Evolutionary conservation across 2,113 vertebrate species (phyloP).

Genomic region (Lamprotornis superbus): DNA sequence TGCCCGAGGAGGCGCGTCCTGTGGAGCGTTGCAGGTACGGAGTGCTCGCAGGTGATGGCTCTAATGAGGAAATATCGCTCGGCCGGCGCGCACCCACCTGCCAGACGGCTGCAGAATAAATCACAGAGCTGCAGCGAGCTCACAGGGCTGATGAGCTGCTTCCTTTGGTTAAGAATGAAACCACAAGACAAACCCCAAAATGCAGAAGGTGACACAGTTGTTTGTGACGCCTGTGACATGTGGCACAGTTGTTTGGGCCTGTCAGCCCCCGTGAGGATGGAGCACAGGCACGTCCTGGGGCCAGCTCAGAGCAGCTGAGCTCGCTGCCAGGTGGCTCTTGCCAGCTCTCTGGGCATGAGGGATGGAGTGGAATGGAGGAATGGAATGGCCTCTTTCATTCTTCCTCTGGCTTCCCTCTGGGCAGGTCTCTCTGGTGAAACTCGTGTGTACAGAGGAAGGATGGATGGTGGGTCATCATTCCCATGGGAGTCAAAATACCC

Average conservation of each 20-base stretch:
- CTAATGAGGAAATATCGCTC: slow-evolving; percentile 59
- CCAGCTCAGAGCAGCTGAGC: neutral
- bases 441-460: fast-evolving
- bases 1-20: neutral
- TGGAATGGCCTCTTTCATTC: neutral
- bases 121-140: neutral
- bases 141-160: neutral
- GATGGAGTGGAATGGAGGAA: neutral
- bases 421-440: neutral
- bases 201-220: neutral
- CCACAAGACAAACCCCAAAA: neutral
- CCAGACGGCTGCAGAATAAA: neutral
- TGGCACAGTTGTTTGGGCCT: neutral
- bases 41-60: neutral
- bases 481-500: neutral
- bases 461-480: fast-evolving
- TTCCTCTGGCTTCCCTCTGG: neutral
- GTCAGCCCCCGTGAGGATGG: fast-evolving
- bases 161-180: neutral
- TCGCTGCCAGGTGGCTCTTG: neutral
- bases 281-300: fast-evolving
- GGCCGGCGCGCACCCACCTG: neutral
- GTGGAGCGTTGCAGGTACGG: neutral
- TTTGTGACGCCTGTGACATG: neutral
- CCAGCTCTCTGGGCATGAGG: neutral